Base-by-base conservation (phyloP, 1,140 invertebrate species). In the Drosophila lacteicornis region DNA sequence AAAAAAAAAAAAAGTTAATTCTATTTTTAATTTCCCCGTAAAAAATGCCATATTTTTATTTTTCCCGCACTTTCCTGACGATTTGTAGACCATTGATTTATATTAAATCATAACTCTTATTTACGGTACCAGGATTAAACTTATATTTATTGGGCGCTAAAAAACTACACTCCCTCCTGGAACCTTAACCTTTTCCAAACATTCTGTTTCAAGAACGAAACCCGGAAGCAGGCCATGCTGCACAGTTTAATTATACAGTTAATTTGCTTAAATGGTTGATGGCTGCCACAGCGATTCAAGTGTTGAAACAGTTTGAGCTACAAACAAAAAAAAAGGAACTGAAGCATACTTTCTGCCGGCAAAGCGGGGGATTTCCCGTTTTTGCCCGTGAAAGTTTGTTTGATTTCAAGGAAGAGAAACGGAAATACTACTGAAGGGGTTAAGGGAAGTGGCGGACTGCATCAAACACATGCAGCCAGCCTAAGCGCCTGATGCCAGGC, bases 191-290 rank as follows among this genome's bases (percentile, higher is more conserved):
- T 53, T 38, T 13, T 38, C 30, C 19, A 2, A 17, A 4, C 2
- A 0, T 8, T 36, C 13, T 36, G 17, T 22, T 13, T 9, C 13
- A 33, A 51, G 27, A 25, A 55, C 47, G 50, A 19, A 17, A 43
- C 75, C 73, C 53, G 60, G 5, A 33, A 38, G 40, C 36, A 58
- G 46, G 36, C 12, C 9, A 40, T 33, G 12, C 9, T 56, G 45
- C 46, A 38, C 27, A 79, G 71, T 71, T 70, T 58, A 70, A 84
- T 75, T 76, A 85, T 65, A 15, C 61, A 83, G 80, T 83, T 87
- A 87, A 87, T 83, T 81, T 86, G 65, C 75, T 68, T 81, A 81
- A 85, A 85, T 81, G 65, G 73, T 47, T 60, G 62, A 55, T 46
- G 53, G 40, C 22, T 73, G 46, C 71, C 76, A 63, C 19, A 61